Evolutionary conservation across 2,113 vertebrate genomes (phyloP).

Genomic region (Pseudorhombus dupliciocellatus): DNA sequence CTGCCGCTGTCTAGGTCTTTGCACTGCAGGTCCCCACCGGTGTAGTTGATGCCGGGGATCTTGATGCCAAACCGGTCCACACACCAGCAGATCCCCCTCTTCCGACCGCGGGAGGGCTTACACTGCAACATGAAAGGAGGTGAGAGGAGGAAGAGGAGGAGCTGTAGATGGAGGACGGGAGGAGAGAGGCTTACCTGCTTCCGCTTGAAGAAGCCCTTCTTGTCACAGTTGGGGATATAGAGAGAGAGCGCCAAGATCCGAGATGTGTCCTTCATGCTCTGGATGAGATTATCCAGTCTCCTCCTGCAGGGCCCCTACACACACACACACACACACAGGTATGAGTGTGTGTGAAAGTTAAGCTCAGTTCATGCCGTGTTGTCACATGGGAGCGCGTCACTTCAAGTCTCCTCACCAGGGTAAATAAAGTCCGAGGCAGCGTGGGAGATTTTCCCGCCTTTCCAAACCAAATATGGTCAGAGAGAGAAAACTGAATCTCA

Average conservation of each 20-base stretch:
- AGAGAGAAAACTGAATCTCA: conserved; percentile 4
- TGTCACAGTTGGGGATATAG: conserved; percentile 97
- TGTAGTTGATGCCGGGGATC: conserved; percentile 88
- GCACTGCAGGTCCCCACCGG: conserved; percentile 90
- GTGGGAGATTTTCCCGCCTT: background rate
- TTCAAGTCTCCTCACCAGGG: conserved; percentile 12
- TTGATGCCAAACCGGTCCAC: conserved; percentile 93
- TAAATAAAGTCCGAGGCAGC: conserved; percentile 3
- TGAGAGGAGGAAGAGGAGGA: background rate
- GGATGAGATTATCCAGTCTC: conserved; percentile 90
- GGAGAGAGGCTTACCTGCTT: conserved; percentile 86
- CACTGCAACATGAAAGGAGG: conserved; percentile 78
- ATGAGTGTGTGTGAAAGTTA: too few relatives aligned
- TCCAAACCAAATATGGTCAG: background rate
- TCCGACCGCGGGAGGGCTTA: conserved; percentile 93
- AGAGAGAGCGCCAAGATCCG: conserved; percentile 88
- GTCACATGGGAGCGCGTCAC: conserved; percentile 25
- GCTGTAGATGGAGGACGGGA: too few relatives aligned
- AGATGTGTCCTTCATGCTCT: conserved; percentile 89
- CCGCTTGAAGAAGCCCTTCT: conserved; percentile 97
- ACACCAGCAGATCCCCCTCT: conserved; percentile 96
- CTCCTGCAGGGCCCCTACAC: conserved; percentile 92
- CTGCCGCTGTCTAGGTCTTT: conserved; percentile 84
- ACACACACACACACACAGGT: conserved; percentile 28
- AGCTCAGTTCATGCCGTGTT: conserved; percentile 22